A percentile compares a stretch with the other conserved stretches of the same genome.
These are phyloP conservation scores for fruit fly (Drosophila melanogaster) DNA, from an alignment of 1,140 invertebrate species.

Conservation along the genomic window Release_6_plus_ISO1_MT NT_033779.5:5154001-5154500, in stretches of 20 bases:
- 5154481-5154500: constrained; percentile 88
- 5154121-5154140: constrained; percentile 34
- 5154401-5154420: constrained; percentile 86
- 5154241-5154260: constrained; percentile 85
- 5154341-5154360: constrained; percentile 87
- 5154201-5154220: constrained; percentile 76
- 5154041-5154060: constrained; percentile 42
- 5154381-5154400: constrained; percentile 89
- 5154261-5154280: constrained; percentile 87
- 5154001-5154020: constrained; percentile 42
- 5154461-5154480: constrained; percentile 88
- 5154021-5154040: constrained; percentile 66
- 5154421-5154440: constrained; percentile 85
- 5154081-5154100: constrained; percentile 40
- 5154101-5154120: constrained; percentile 27
- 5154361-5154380: constrained; percentile 88
- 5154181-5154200: constrained; percentile 64
- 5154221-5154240: constrained; percentile 2
- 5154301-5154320: constrained; percentile 87
- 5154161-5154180: constrained; percentile 65
- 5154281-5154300: constrained; percentile 87
- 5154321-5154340: constrained; percentile 88
- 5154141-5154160: constrained; percentile 62
- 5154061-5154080: constrained; percentile 51
- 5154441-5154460: constrained; percentile 86